Percentiles rank a stretch among this genome's conserved stretches.
These are phyloP conservation scores for Spongilla lacustris DNA, from an alignment of 37 sponge, comb jelly and placozoan genomes.

Conservation along the genomic window DNA sequence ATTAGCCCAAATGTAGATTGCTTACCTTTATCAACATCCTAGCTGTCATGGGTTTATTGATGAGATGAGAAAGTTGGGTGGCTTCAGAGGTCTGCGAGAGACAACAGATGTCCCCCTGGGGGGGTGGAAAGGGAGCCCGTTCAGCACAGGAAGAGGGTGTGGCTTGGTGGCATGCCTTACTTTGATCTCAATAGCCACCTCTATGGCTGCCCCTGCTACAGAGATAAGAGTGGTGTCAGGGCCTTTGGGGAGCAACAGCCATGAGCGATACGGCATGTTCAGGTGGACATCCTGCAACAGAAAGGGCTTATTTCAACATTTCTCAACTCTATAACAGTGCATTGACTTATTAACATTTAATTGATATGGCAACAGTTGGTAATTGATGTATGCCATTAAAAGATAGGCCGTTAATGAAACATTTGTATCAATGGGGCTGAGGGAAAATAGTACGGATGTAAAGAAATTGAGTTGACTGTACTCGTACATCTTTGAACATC, in stretches of 20 bases:
- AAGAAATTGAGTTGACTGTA: no score
- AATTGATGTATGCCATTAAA: no score
- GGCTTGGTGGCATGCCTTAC: slow-evolving; percentile 46
- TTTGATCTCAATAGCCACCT: slow-evolving; percentile 69
- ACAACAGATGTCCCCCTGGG: slow-evolving; percentile 23
- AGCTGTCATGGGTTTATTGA: slow-evolving; percentile 44
- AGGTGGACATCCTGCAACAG: slow-evolving; percentile 51
- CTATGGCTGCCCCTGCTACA: slow-evolving; percentile 50
- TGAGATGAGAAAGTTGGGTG: slow-evolving; percentile 28
- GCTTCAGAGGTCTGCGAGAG: slow-evolving; percentile 23
- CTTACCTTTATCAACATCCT: slow-evolving; percentile 49
- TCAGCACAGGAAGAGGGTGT: no score
- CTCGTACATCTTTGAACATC: no score
- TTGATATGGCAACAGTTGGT: no score
- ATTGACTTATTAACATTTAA: no score
- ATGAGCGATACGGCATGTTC: slow-evolving; percentile 87
- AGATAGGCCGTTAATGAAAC: no score
- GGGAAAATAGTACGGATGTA: no score
- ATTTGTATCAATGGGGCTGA: no score
- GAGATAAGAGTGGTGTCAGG: slow-evolving; percentile 53
- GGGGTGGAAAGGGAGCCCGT: not conserved
- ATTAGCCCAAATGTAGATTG: no score
- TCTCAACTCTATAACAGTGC: no score
- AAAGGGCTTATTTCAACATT: not conserved
- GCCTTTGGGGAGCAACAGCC: slow-evolving; percentile 71